Base-by-base conservation (phyloP, 2,888 invertebrate species). In the Rhorus exstirpatorius region DNA sequence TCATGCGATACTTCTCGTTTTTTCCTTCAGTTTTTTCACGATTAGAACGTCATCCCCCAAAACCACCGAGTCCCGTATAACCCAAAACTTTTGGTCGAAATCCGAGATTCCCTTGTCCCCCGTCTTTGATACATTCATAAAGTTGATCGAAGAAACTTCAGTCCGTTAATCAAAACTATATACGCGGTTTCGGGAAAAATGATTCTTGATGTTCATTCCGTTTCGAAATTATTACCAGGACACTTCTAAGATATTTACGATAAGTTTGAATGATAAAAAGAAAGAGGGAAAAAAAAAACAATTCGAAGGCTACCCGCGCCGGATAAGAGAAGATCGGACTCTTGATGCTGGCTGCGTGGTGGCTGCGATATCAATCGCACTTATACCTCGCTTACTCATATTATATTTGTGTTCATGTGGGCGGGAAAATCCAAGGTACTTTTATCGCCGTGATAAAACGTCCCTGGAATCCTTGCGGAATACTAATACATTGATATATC, bases 401-500 rank as follows among this genome's bases (percentile, higher is more conserved):
- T 46, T 17, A 24, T 49, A 41, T 44, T 38, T 53, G 51, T 19
- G 17, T 41, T 24, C 19, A 21, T 53, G 35, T 41, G 41, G 24
- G 26, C 19, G 41, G 24, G 17, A 38, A 38, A 53, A 53, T 19
- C 51, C 31, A 46, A 55, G 31, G 35, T 26, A 63, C 46, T 53
- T 70, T 76, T 75, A 76, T 76, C 63, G 53, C 49, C 46, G 53
- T 26, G 80, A 80, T 80, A 70, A 80, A 80, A 65, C 63, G 70
- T 58, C 65, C 38, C 60, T 14, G 63, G 46, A 63, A 49, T 63
- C 55, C 70, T 65, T n/a, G 19, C 49, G 61, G 80, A 76, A 80
- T 76, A 80, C 75, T 65, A 70, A 80, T 70, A 63, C 55, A 38
- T 65, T 76, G 68, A 80, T 76, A 65, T 63, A 80, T 80, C 70